Conservation (phyloP, 2,113 vertebrate species). For the Phalacrocorax pelagicus region DNA sequence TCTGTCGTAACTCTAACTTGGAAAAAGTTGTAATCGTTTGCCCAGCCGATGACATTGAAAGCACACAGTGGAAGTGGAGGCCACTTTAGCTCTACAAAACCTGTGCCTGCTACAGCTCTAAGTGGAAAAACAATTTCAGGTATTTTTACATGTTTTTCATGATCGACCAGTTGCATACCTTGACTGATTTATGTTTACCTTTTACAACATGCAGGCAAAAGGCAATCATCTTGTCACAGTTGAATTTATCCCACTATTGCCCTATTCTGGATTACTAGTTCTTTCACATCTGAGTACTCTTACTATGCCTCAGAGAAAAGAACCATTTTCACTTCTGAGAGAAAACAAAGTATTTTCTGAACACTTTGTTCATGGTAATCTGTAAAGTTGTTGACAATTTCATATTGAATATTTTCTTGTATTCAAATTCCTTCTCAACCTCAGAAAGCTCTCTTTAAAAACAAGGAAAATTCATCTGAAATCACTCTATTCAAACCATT, state of each 20-base stretch:
- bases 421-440: neutral
- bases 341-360: constrained; percentile 1
- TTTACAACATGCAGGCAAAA: neutral
- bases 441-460: neutral
- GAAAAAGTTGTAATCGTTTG: neutral
- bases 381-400: neutral
- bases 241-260: neutral
- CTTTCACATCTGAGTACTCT: neutral
- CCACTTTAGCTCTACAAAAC: neutral
- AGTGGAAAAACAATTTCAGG: neutral
- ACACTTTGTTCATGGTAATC: neutral
- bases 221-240: neutral
- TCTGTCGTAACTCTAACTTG: neutral
- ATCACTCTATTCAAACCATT: neutral
- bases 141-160: neutral
- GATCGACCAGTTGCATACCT: neutral
- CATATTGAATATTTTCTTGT: neutral
- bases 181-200: neutral
- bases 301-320: neutral
- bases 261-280: neutral
- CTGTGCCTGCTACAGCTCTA: neutral
- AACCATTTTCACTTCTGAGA: neutral
- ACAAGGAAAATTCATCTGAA: neutral
- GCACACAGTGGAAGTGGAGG: neutral
- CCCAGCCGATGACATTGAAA: neutral